phyloP scores from a whole-genome alignment of 92 coral and sea anemone genomes.

The Actinernus sp. region DNA sequence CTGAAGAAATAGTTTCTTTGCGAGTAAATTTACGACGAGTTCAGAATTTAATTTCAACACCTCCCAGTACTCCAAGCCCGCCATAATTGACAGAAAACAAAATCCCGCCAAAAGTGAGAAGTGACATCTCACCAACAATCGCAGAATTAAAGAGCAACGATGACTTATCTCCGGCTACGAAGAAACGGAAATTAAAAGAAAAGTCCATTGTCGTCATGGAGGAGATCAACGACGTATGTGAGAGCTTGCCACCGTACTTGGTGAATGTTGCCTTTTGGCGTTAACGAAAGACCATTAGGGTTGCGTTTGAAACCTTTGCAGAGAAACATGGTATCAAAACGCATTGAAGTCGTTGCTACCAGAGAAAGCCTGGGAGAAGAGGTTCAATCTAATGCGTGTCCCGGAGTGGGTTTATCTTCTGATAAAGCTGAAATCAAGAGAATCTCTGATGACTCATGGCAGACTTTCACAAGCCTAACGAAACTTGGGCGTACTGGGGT shows the following conservation, averaged over 20 bases:
- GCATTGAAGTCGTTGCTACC: no score
- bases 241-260: background rate
- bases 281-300: no score
- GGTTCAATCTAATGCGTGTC: no score
- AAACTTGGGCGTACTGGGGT: no score
- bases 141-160: background rate
- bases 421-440: no score
- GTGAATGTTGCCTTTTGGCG: slow-evolving; percentile 6
- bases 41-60: no score
- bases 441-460: no score
- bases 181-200: slow-evolving; percentile 1
- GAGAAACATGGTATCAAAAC: no score
- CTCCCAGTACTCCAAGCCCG: slow-evolving; percentile 8
- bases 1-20: background rate
- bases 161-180: background rate
- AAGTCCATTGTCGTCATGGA: background rate
- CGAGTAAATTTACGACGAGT: background rate
- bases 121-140: background rate
- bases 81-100: background rate
- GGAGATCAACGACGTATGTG: background rate
- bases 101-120: slow-evolving; percentile 4
- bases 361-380: no score
- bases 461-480: no score
- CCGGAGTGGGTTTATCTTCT: slow-evolving; percentile 1
- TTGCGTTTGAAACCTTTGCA: no score